Evolutionary conservation across 2,888 invertebrate genomes (phyloP).

Genomic region (Trichogramma dendrolimi): DNA sequence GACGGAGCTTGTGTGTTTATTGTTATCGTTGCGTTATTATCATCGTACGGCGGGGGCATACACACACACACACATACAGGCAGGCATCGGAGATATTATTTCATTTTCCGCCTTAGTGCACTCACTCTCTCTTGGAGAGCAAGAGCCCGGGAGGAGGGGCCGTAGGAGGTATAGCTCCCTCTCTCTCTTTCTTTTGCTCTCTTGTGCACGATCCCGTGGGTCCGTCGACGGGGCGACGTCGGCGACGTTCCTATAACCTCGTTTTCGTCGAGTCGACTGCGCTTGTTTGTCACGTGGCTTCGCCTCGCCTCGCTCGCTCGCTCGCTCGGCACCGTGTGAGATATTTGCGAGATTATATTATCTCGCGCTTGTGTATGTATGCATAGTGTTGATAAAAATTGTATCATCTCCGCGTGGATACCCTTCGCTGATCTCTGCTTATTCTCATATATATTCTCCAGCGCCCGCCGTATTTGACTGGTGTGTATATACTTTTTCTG

Average conservation of each 20-base stretch:
- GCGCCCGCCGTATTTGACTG: no score
- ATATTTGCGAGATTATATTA: conserved; percentile 9
- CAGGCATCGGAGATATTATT: conserved; percentile 33
- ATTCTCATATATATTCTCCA: neutral
- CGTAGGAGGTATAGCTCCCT: no score
- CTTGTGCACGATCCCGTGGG: neutral
- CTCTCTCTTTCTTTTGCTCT: no score
- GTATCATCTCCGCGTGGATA: conserved; percentile 12
- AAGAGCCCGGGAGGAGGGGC: no score
- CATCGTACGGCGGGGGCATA: no score
- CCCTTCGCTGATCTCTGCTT: conserved; percentile 8
- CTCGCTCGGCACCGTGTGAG: no score
- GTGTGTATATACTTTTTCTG: no score
- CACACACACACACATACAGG: neutral
- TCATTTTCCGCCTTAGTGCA: conserved; percentile 39
- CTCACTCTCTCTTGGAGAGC: no score
- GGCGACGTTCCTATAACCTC: conserved; percentile 33
- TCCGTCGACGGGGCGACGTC: neutral
- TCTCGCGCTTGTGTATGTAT: conserved; percentile 15
- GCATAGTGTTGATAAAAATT: conserved; percentile 20
- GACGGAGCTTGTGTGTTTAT: neutral
- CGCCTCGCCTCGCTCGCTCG: conserved; percentile 27
- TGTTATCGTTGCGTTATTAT: no score
- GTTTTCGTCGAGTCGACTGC: conserved; percentile 27
- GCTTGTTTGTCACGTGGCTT: no score